Base-by-base conservation (phyloP, 2,797 vertebrate genomes). In the Carapus acus region DNA sequence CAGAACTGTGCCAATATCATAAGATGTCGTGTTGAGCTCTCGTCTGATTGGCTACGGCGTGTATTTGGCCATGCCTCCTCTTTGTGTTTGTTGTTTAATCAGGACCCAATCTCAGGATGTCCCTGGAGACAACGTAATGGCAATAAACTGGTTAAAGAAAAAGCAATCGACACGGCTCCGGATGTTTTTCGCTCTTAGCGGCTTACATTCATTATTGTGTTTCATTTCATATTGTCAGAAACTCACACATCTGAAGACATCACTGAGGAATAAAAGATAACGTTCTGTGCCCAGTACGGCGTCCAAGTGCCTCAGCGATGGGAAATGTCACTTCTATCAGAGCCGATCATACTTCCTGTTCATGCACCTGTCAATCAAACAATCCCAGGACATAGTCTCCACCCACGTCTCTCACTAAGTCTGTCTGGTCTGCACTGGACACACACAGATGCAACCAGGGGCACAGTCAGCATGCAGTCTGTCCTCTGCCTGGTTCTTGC, bases 111-210 rank as follows among this genome's bases (percentile, higher is more conserved):
- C 72, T 80, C 72, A 76, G 76, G 72, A 56, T 76, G 47, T 57
- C 52, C 67, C 73, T 74, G 69, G 71, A 76, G 61, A 73, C 62
- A 61, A 67, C 72, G 54, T 47, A 43, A 64, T 48, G 71, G 48
- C 71, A 81, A 81, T 82, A 84, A 82, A 81, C 48, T 67, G 69
- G 69, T 50, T 34, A 13, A n/a, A n/a, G n/a, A 13, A 14, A 55
- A 41, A 59, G 29, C 48, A 47, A 11, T 4, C 13, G 54, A 29
- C 38, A 1, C 6, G 16, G 16, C 33, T 54, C 36, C 0, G 3
- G 1, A 63, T 12, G 19, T 56, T 2, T 14, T 43, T 66, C 3
- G 20, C n/a, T 3, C 12, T 15, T 9, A 27, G 24, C 8, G 31
- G 34, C 34, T 36, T 2, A 11, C 34, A n/a, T n/a, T 36, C 2